Evolutionary conservation across 2,113 vertebrate genomes (phyloP).

Genomic region (Ia io): DNA sequence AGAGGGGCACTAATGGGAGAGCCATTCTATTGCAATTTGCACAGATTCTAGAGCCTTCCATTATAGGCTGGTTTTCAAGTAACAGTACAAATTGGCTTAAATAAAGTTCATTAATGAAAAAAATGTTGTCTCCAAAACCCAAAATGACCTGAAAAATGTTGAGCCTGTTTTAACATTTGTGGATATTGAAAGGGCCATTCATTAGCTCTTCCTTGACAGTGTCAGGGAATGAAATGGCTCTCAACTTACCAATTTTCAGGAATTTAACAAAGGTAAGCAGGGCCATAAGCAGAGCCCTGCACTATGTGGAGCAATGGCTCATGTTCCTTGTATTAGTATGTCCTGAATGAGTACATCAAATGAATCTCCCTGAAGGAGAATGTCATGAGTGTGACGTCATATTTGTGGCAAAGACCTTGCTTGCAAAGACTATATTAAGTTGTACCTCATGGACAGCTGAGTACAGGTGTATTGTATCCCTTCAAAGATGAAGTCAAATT

Average conservation of each 20-base stretch:
- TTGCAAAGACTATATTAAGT: neutral
- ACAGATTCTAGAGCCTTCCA: neutral
- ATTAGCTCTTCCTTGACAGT: neutral
- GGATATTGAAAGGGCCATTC: neutral
- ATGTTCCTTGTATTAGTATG: neutral
- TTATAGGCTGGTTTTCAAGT: neutral
- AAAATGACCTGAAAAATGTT: neutral
- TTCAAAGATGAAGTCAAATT: neutral
- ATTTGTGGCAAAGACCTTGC: neutral
- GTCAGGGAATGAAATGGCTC: neutral
- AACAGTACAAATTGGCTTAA: neutral
- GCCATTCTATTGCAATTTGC: neutral
- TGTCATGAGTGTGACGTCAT: neutral
- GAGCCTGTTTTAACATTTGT: neutral
- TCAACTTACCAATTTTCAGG: neutral
- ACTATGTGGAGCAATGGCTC: neutral
- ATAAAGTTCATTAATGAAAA: neutral
- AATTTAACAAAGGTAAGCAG: neutral
- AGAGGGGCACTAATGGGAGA: neutral
- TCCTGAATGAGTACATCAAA: neutral
- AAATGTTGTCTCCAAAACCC: neutral
- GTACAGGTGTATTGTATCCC: neutral
- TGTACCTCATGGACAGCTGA: neutral
- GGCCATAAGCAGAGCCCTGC: neutral
- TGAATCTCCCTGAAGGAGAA: neutral